phyloP scores from a whole-genome alignment of 53 echinoderm and acorn worm species.

The Mesocentrotus franciscanus region DNA sequence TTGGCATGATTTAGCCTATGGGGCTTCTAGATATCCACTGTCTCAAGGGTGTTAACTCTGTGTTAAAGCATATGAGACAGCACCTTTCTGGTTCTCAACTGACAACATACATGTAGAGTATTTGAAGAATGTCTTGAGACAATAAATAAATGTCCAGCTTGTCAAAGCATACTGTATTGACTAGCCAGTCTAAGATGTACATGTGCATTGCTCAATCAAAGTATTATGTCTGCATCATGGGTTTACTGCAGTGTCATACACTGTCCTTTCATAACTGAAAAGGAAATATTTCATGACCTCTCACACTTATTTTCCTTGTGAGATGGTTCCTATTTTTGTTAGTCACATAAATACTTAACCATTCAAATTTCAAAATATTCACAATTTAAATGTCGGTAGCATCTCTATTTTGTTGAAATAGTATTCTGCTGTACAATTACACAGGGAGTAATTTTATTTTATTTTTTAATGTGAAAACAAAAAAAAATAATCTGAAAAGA shows the following conservation, averaged over 20 bases:
- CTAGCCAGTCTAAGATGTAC: not conserved
- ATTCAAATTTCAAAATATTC: too few relatives aligned
- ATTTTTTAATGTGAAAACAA: too few relatives aligned
- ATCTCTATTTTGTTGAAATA: too few relatives aligned
- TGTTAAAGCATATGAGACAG: too few relatives aligned
- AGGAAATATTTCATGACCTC: not conserved
- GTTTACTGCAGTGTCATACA: not conserved
- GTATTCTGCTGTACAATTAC: too few relatives aligned
- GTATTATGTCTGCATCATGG: not conserved
- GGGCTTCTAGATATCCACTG: not conserved
- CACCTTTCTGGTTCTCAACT: too few relatives aligned
- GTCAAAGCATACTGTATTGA: not conserved
- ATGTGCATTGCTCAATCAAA: not conserved
- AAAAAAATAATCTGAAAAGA: too few relatives aligned
- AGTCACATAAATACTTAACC: too few relatives aligned
- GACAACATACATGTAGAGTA: not conserved
- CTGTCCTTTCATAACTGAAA: not conserved
- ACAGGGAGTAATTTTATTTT: too few relatives aligned
- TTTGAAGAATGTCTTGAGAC: not conserved
- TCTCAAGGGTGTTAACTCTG: too few relatives aligned
- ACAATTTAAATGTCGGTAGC: too few relatives aligned
- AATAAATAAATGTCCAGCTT: constrained; percentile 33
- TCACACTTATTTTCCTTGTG: not conserved
- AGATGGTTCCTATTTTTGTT: too few relatives aligned
- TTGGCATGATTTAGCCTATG: not conserved